Conservation (phyloP, 2,113 vertebrate genomes). For the Pomatorhinus ruficollis region DNA sequence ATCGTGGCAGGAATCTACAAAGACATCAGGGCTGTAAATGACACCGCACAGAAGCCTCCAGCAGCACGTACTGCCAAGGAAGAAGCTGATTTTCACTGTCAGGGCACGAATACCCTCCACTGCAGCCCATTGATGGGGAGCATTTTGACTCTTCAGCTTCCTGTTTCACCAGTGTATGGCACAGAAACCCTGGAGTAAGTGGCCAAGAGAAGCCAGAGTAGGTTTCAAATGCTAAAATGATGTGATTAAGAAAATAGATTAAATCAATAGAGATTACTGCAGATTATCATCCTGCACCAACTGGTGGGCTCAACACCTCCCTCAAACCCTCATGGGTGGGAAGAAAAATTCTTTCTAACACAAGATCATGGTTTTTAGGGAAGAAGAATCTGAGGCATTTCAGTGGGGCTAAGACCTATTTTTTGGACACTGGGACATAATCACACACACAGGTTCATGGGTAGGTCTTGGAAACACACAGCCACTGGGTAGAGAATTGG, state of each 20-base stretch:
- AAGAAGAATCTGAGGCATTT: background rate
- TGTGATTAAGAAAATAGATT: background rate
- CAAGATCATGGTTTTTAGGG: background rate
- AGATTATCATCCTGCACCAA: background rate
- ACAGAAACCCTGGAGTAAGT: background rate
- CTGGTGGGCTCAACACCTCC: background rate
- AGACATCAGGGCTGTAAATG: slow-evolving; percentile 29
- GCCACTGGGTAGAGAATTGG: background rate
- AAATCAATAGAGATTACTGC: background rate
- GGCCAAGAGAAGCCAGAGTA: background rate
- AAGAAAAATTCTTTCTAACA: background rate
- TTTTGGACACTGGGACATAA: background rate
- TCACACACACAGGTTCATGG: background rate
- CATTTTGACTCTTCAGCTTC: background rate
- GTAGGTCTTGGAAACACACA: background rate
- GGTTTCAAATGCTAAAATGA: background rate
- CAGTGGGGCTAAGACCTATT: background rate
- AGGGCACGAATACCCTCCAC: background rate
- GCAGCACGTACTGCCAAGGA: background rate
- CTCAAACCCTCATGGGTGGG: background rate
- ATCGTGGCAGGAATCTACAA: slow-evolving; percentile 34
- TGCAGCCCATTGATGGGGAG: background rate
- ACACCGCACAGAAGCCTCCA: slow-evolving; percentile 37
- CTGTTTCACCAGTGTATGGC: background rate
- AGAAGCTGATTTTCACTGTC: slow-evolving; percentile 2